phyloP scores from a whole-genome alignment of 1,140 invertebrate genomes.

The Diorhabda elongata region DNA sequence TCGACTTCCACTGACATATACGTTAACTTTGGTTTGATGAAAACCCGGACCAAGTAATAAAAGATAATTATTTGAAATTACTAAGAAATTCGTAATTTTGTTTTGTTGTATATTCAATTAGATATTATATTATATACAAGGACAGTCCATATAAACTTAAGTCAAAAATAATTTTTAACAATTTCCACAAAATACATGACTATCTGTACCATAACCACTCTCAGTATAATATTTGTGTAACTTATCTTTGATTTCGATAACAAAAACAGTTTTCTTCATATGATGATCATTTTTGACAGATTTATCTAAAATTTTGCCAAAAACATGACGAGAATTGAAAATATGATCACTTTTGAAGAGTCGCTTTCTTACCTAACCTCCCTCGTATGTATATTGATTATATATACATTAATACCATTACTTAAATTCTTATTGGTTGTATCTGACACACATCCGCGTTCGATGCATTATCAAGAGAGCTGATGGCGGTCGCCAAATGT shows the following conservation, averaged over 20 bases:
- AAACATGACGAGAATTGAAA: not conserved
- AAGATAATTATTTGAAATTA: not conserved
- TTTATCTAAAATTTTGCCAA: not conserved
- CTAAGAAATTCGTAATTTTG: not conserved
- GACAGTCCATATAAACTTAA: not conserved
- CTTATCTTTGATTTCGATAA: too few relatives aligned
- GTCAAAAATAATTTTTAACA: not conserved
- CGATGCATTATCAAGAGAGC: not conserved
- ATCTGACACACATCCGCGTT: not conserved
- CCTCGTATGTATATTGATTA: not conserved
- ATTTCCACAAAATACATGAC: not conserved
- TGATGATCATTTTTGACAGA: too few relatives aligned
- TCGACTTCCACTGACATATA: conserved; percentile 22
- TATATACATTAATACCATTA: too few relatives aligned
- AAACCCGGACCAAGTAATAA: not conserved
- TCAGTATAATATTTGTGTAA: too few relatives aligned
- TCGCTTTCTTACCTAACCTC: not conserved
- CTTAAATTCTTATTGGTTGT: not conserved
- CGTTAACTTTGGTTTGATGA: conserved; percentile 12
- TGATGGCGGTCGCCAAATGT: not conserved
- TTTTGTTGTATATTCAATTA: not conserved
- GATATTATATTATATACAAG: not conserved
- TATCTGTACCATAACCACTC: too few relatives aligned
- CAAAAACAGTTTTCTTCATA: too few relatives aligned
- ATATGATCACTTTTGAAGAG: not conserved